Percentiles rank a stretch among this genome's conserved stretches.
phyloP scores from a whole-genome alignment of 2,888 invertebrate genomes.

The Campopleginae sp. region DNA sequence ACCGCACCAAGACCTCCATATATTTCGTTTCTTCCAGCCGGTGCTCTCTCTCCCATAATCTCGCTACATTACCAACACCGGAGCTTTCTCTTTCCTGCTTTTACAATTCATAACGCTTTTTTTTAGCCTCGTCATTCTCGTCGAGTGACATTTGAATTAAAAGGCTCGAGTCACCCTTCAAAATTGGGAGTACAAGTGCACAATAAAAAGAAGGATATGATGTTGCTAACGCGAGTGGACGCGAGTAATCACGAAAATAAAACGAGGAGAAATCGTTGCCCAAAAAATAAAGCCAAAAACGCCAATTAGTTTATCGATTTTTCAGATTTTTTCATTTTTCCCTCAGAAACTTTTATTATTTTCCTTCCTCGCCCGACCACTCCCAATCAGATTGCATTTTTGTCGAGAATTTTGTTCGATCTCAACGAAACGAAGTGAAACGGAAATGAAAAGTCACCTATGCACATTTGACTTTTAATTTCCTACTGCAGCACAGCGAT shows the following conservation, averaged over 20 bases:
- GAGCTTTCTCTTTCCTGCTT: background rate
- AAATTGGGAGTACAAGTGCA: background rate
- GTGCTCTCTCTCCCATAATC: constrained; percentile 10
- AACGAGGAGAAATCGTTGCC: background rate
- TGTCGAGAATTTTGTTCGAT: background rate
- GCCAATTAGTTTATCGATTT: background rate
- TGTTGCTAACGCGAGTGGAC: background rate
- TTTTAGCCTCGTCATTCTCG: background rate
- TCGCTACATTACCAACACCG: constrained; percentile 12
- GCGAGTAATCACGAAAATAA: background rate
- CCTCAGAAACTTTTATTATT: background rate
- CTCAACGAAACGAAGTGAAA: constrained; percentile 2
- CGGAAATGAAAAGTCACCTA: constrained; percentile 34
- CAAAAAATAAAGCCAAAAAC: background rate
- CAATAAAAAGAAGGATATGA: background rate
- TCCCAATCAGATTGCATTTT: background rate
- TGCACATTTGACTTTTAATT: constrained; percentile 1
- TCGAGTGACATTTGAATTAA: constrained; percentile 3
- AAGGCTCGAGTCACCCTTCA: background rate
- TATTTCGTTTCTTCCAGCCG: constrained; percentile 13
- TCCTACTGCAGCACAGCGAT: background rate
- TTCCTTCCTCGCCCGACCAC: background rate
- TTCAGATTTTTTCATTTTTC: background rate
- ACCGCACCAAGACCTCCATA: constrained; percentile 29
- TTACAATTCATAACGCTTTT: constrained; percentile 14